phyloP scores from a whole-genome alignment of 1,140 invertebrate species.

The Microplitis demolitor region DNA sequence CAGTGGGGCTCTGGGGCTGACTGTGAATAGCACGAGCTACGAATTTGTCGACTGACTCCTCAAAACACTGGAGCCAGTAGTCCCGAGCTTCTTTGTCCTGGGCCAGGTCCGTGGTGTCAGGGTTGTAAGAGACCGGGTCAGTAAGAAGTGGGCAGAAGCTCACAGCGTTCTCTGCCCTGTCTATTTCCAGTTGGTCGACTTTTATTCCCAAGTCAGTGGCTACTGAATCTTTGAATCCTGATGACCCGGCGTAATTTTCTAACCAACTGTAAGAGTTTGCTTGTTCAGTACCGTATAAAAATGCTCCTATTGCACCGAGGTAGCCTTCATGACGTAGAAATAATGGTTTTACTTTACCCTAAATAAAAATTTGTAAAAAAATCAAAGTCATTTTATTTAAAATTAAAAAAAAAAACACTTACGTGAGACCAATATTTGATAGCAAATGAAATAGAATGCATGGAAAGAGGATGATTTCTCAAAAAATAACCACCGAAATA shows the following conservation, averaged over 20 bases:
- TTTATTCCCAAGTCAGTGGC: slow-evolving; percentile 56
- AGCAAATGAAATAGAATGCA: slow-evolving; percentile 76
- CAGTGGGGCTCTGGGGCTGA: slow-evolving; percentile 74
- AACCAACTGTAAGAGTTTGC: slow-evolving; percentile 72
- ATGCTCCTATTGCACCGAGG: slow-evolving; percentile 78
- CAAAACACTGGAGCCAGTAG: slow-evolving; percentile 93
- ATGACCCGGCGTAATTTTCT: slow-evolving; percentile 79
- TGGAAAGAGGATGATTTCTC: slow-evolving; percentile 75
- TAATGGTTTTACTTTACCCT: slow-evolving; percentile 71
- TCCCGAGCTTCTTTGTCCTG: slow-evolving; percentile 83
- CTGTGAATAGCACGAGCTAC: slow-evolving; percentile 77
- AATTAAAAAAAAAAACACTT: slow-evolving; percentile 32
- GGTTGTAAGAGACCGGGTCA: slow-evolving; percentile 72
- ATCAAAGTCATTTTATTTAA: slow-evolving; percentile 10
- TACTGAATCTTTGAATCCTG: slow-evolving; percentile 67
- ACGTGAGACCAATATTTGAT: slow-evolving; percentile 79
- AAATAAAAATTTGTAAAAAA: slow-evolving; percentile 7
- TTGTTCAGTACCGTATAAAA: slow-evolving; percentile 73
- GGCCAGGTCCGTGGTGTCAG: slow-evolving; percentile 88
- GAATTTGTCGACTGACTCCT: slow-evolving; percentile 79
- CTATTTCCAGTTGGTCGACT: slow-evolving; percentile 73
- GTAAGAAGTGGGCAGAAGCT: slow-evolving; percentile 71
- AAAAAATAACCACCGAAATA: slow-evolving; percentile 83
- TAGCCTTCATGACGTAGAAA: slow-evolving; percentile 82
- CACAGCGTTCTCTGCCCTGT: slow-evolving; percentile 67